A percentile compares a stretch with the other conserved stretches of the same genome.
Evolutionary conservation across 2,797 vertebrate genomes (phyloP).

Genomic region (Momotus momota): DNA sequence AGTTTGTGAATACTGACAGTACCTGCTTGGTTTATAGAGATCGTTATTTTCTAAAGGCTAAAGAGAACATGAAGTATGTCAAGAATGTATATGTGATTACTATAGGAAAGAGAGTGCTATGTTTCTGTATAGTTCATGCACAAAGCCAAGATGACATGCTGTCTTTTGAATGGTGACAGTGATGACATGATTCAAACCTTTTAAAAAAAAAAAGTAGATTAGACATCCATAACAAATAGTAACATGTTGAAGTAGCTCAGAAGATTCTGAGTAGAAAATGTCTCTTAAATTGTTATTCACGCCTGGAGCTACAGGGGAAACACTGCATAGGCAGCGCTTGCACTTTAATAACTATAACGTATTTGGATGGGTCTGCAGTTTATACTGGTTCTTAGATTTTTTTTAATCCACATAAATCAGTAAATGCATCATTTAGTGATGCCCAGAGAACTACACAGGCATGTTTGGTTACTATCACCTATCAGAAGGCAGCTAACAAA

Average conservation of each 20-base stretch:
- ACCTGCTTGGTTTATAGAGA: neutral
- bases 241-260: neutral
- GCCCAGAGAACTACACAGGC: rapidly evolving
- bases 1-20: neutral
- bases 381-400: neutral
- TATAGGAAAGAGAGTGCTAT: neutral
- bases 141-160: neutral
- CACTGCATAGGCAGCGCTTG: neutral
- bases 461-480: neutral
- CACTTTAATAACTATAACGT: neutral
- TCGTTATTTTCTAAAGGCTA: neutral
- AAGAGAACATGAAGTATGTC: neutral
- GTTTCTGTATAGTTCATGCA: neutral
- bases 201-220: neutral
- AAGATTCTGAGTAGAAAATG: neutral
- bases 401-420: neutral
- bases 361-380: neutral
- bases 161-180: neutral
- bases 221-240: neutral
- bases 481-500: neutral
- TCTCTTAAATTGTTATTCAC: neutral
- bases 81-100: neutral
- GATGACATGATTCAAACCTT: neutral
- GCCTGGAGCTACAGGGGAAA: neutral
- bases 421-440: neutral